Percentiles rank a stretch among this genome's conserved stretches.
These are phyloP conservation scores for Zaprionus lineosus DNA, from an alignment of 2,888 invertebrate genomes.

Conservation along the genomic window DNA sequence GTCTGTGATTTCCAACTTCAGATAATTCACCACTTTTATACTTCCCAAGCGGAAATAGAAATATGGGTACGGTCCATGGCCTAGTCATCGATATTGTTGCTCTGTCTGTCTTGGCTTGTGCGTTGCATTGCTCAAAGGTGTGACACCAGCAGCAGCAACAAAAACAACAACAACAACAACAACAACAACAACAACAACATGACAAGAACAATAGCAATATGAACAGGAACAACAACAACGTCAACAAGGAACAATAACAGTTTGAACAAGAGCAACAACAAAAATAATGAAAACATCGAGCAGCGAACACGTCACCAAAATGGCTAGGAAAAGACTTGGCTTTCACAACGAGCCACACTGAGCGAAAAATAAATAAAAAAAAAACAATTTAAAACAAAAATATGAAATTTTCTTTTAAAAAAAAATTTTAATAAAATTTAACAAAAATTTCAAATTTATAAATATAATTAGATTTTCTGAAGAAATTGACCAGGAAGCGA, in stretches of 20 bases:
- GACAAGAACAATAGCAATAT: too few species aligned
- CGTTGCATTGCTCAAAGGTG: constrained; percentile 33
- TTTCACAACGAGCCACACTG: too few species aligned
- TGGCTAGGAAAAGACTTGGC: constrained; percentile 48
- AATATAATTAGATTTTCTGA: too few species aligned
- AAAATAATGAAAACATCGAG: constrained; percentile 34
- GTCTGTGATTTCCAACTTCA: constrained; percentile 32
- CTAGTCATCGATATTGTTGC: constrained; percentile 33
- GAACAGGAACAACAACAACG: constrained; percentile 14
- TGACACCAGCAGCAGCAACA: constrained; percentile 35
- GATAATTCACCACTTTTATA: constrained; percentile 36
- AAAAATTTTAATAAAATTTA: too few species aligned
- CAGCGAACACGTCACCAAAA: constrained; percentile 65
- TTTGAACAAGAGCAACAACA: too few species aligned
- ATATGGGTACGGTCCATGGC: constrained; percentile 63
- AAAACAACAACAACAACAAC: constrained; percentile 12
- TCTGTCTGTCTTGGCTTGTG: constrained; percentile 25
- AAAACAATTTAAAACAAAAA: too few species aligned
- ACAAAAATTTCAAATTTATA: too few species aligned
- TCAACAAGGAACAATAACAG: too few species aligned
- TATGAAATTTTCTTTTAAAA: too few species aligned
- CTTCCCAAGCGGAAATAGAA: constrained; percentile 73
- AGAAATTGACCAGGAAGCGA: too few species aligned
- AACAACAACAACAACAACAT: constrained; percentile 38
- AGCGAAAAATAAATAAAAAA: too few species aligned